Evolutionary conservation across 2,113 vertebrate species (phyloP).

Genomic region (Cichladusa arquata): DNA sequence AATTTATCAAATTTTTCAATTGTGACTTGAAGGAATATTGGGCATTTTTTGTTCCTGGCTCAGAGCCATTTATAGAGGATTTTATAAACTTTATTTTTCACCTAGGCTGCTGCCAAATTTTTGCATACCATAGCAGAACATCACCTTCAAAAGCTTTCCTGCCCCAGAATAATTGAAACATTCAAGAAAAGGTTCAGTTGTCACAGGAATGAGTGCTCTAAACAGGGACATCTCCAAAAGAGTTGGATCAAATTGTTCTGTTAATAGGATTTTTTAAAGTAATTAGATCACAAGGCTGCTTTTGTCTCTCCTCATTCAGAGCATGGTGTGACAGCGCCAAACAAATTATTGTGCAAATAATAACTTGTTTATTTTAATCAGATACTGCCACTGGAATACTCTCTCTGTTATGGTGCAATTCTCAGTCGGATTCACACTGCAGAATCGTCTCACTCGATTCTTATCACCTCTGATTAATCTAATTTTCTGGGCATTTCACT

Average conservation of each 20-base stretch:
- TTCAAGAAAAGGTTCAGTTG: slow-evolving; percentile 9
- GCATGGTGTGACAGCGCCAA: slow-evolving; percentile 53
- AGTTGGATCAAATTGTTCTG: slow-evolving; percentile 45
- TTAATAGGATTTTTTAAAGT: slow-evolving; percentile 66
- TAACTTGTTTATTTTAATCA: slow-evolving; percentile 73
- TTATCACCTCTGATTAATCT: slow-evolving; percentile 60
- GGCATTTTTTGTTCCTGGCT: background rate
- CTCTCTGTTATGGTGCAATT: slow-evolving; percentile 30
- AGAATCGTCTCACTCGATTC: slow-evolving; percentile 49
- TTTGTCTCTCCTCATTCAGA: slow-evolving; percentile 66
- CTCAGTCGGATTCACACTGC: background rate
- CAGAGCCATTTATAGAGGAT: background rate
- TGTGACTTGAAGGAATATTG: background rate
- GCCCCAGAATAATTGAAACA: slow-evolving; percentile 14
- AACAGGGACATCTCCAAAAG: slow-evolving; percentile 27
- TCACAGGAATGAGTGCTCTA: slow-evolving; percentile 6
- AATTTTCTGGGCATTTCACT: slow-evolving; percentile 39
- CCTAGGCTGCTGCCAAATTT: background rate
- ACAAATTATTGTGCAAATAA: slow-evolving; percentile 71
- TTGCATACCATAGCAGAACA: background rate
- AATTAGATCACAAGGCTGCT: slow-evolving; percentile 67
- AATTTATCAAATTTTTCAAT: background rate
- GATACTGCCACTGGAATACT: slow-evolving; percentile 42
- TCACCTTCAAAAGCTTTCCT: background rate
- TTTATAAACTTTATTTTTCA: background rate